Evolutionary conservation across 1,140 invertebrate genomes (phyloP), one percentile per base, ranked within the genome.

Genomic region (Cydia amplana): DNA sequence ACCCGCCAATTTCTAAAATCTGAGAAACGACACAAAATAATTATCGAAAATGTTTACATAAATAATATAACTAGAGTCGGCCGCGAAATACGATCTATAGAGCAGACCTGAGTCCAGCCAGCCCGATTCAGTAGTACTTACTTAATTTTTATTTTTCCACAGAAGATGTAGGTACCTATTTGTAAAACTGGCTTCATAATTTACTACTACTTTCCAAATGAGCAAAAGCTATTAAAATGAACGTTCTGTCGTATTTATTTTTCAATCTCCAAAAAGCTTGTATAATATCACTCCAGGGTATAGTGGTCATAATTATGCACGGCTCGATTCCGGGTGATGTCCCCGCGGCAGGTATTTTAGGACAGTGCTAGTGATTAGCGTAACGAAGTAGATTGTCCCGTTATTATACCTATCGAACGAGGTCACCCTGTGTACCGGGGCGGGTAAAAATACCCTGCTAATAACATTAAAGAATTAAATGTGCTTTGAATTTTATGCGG

Each of bases 341-440:
- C 55, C 55, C 55, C 16, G 18, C 55, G 55, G 55, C 55, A 60
- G 55, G 55, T 60, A 60, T 60, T 60, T 60, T 60, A 60, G 55
- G 18, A 60, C 55, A 60, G 23, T 60, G 16, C 55, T 4, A 60
- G 55, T 60, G 55, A 20, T 60, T 60, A 60, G 18, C 18, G 18
- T 60, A 60, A 23, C 55, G 55, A 60, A 18, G 55, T 60, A 23
- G 55, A 23, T 20, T 60, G 55, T 60, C 55, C 55, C 18, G 55
- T 60, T 60, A 60, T 60, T 60, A 60, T 60, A 60, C 7, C 55
- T 20, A 51, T 51, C 49, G 6, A 60, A 60, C 18, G 55, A 23
- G 55, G 55, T 60, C 55, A 60, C 55, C 18, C 18, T 60, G 55
- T 51, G 49, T 60, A 23, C 55, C 16, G 14, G 49, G 49, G 49